phyloP scores from a whole-genome alignment of 2,888 invertebrate species.

The Temnothorax unifasciatus region DNA sequence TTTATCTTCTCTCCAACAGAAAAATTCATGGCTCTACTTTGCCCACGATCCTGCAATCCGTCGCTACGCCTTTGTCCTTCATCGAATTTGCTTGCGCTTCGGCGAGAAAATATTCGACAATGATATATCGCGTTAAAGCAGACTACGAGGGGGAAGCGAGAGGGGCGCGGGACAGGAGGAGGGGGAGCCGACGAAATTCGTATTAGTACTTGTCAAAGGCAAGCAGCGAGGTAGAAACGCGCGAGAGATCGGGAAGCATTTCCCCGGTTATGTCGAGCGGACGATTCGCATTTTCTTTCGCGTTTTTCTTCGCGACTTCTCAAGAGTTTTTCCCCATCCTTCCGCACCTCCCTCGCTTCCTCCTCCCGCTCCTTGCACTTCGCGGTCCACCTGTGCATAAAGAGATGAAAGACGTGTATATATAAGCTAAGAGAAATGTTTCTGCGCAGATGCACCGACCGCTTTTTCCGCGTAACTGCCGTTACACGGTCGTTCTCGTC shows the following conservation, averaged over 20 bases:
- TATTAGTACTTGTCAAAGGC: conserved; percentile 69
- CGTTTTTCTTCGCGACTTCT: conserved; percentile 51
- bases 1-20: background rate
- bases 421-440: conserved; percentile 50
- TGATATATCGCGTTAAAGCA: conserved; percentile 45
- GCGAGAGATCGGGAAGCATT: conserved; percentile 59
- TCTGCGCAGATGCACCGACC: conserved; percentile 50
- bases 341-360: background rate
- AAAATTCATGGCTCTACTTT: conserved; percentile 13
- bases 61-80: conserved; percentile 12
- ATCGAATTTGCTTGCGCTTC: background rate
- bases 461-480: conserved; percentile 45
- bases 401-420: conserved; percentile 52
- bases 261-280: conserved; percentile 57
- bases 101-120: conserved; percentile 52
- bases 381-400: conserved; percentile 52
- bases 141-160: background rate
- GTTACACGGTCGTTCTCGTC: conserved; percentile 46
- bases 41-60: background rate
- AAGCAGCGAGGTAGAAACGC: conserved; percentile 51
- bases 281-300: conserved; percentile 64
- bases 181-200: conserved; percentile 55
- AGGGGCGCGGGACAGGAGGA: background rate
- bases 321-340: conserved; percentile 29
- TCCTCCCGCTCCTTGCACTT: no score